Evolutionary conservation across 1,140 invertebrate species (phyloP).

Genomic region (Telenomus remus): DNA sequence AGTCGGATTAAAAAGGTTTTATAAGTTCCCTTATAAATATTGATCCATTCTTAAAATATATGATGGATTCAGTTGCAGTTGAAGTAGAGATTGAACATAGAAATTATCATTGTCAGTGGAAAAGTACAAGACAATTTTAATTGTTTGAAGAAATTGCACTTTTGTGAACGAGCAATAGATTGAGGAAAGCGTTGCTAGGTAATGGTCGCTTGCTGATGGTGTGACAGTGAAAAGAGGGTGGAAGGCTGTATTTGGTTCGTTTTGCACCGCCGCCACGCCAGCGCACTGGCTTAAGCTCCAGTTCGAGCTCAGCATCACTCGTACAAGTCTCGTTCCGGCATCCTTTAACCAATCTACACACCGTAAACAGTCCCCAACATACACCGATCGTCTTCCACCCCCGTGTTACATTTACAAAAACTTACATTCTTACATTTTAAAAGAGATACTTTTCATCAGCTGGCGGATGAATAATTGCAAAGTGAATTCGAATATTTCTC

Average conservation of each 20-base stretch:
- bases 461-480: background rate
- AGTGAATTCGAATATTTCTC: too few species aligned
- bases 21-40: too few species aligned
- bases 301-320: conserved; percentile 71
- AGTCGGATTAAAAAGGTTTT: too few species aligned
- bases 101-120: background rate
- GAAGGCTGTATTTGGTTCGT: conserved; percentile 62
- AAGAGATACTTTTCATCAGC: too few species aligned
- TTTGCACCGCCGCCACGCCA: conserved; percentile 64
- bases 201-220: conserved; percentile 52
- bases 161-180: conserved; percentile 37
- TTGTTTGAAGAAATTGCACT: conserved; percentile 42
- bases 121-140: conserved; percentile 4
- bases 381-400: background rate
- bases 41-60: too few species aligned
- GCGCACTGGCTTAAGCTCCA: conserved; percentile 70
- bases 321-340: conserved; percentile 70
- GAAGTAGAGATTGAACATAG: too few species aligned
- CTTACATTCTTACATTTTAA: too few species aligned
- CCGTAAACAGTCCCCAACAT: conserved; percentile 28
- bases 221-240: conserved; percentile 48
- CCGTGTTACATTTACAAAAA: too few species aligned
- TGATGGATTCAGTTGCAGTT: too few species aligned
- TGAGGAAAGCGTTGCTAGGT: conserved; percentile 60
- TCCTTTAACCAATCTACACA: conserved; percentile 27